phyloP scores from a whole-genome alignment of 2,888 invertebrate genomes.

The Dryococelus australis region DNA sequence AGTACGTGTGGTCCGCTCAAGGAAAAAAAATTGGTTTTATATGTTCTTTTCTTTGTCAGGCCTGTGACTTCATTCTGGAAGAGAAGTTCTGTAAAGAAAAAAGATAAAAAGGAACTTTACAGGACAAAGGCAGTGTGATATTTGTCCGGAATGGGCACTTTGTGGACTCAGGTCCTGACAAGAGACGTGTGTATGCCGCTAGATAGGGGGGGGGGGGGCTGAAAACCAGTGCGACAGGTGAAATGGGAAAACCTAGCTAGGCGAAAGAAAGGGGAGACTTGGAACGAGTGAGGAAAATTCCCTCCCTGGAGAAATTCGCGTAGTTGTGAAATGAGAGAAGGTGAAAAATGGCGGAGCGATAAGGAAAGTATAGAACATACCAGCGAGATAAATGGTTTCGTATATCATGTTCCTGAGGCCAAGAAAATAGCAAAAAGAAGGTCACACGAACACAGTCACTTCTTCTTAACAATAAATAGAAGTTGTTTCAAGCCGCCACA shows the following conservation, averaged over 20 bases:
- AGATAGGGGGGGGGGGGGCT: background rate
- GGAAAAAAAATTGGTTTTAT: background rate
- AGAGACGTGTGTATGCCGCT: background rate
- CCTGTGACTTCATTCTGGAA: conserved; percentile 4
- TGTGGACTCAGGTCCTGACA: background rate
- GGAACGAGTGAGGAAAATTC: background rate
- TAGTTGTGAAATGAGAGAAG: conserved; percentile 16
- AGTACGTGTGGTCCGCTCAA: background rate
- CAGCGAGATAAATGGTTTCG: conserved; percentile 10
- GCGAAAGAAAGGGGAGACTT: background rate
- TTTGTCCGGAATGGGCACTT: conserved; percentile 16
- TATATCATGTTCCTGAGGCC: conserved; percentile 9
- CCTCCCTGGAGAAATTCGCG: conserved; percentile 4
- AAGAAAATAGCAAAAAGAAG: background rate
- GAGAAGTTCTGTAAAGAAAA: background rate
- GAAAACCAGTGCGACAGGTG: conserved; percentile 9
- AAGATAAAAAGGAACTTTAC: conserved; percentile 9
- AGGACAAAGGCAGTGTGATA: conserved; percentile 16
- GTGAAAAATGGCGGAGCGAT: background rate
- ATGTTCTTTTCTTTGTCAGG: background rate
- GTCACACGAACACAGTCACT: conserved; percentile 3
- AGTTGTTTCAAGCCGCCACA: background rate
- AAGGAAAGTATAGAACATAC: conserved; percentile 16
- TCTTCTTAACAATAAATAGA: background rate
- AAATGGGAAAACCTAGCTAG: conserved; percentile 7